Conservation (phyloP, 2,113 vertebrate genomes). For the Meles meles region DNA sequence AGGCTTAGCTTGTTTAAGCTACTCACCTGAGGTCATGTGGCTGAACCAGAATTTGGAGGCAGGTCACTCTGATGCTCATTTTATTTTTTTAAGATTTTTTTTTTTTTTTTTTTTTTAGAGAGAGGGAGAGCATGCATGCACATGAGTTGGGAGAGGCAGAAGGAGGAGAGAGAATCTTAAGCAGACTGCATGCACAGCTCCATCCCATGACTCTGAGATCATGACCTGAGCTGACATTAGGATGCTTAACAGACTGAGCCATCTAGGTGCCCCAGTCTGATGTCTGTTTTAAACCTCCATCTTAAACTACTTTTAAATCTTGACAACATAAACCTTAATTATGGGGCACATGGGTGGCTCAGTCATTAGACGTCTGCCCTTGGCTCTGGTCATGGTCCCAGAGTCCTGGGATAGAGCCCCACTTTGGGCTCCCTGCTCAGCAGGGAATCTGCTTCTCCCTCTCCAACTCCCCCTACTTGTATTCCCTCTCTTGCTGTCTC, state of each 20-base stretch:
- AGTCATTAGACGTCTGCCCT: too few species aligned
- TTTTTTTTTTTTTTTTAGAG: not conserved
- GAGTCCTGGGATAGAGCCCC: too few species aligned
- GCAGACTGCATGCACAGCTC: not conserved
- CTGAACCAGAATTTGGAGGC: not conserved
- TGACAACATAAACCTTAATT: not conserved
- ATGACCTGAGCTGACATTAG: not conserved
- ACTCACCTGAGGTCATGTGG: too few species aligned
- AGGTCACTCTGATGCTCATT: not conserved
- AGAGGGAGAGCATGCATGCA: not conserved
- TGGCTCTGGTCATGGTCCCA: too few species aligned
- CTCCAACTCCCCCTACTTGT: too few species aligned
- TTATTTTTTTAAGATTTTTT: not conserved
- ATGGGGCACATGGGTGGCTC: too few species aligned
- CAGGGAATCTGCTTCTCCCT: too few species aligned
- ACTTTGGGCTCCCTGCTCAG: too few species aligned
- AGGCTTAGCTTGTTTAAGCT: not conserved
- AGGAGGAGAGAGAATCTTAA: not conserved
- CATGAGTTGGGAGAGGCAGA: not conserved
- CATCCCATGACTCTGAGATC: not conserved
- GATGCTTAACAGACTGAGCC: not conserved
- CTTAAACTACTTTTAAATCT: not conserved
- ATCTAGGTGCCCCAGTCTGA: not conserved
- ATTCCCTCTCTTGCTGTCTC: too few species aligned
- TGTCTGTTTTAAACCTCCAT: not conserved